Evolutionary conservation across 2,888 invertebrate genomes (phyloP).

Genomic region (Orthonychiurus folsomi): DNA sequence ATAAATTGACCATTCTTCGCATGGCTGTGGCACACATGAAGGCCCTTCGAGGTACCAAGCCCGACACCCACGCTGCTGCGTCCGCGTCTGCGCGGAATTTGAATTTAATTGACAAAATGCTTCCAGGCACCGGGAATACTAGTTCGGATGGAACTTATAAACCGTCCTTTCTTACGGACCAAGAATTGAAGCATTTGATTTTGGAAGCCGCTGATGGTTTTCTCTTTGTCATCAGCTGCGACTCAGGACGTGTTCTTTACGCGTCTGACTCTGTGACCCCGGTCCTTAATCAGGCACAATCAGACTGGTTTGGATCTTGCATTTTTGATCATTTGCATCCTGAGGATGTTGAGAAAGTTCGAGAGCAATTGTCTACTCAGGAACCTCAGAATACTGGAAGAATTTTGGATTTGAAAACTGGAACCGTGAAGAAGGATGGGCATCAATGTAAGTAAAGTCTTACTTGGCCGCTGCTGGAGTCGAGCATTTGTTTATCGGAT

Average conservation of each 20-base stretch:
- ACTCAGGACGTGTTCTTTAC: conserved; percentile 92
- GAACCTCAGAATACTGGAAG: conserved; percentile 93
- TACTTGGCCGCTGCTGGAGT: too few species aligned
- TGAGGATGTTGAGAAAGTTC: conserved; percentile 92
- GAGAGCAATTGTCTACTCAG: conserved; percentile 93
- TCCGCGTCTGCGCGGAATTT: background rate
- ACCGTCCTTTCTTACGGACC: conserved; percentile 96
- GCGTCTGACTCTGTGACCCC: conserved; percentile 98
- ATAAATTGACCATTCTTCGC: conserved; percentile 95
- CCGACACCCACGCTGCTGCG: too few species aligned
- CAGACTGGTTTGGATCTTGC: conserved; percentile 95
- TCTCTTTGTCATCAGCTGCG: conserved; percentile 91
- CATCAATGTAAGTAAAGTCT: too few species aligned
- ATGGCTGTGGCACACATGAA: conserved; percentile 99
- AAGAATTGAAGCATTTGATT: conserved; percentile 96
- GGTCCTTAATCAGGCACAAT: conserved; percentile 86
- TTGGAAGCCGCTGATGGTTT: conserved; percentile 99
- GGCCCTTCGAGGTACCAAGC: conserved; percentile 83
- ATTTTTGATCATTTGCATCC: conserved; percentile 95
- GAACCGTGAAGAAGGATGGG: conserved; percentile 97
- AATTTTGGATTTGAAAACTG: conserved; percentile 93
- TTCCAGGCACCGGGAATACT: conserved; percentile 86
- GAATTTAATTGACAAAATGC: too few species aligned
- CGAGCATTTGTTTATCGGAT: too few species aligned
- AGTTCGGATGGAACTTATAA: conserved; percentile 93